Evolutionary conservation across 2,113 vertebrate species (phyloP).

Genomic region (Lipophrys pholis): DNA sequence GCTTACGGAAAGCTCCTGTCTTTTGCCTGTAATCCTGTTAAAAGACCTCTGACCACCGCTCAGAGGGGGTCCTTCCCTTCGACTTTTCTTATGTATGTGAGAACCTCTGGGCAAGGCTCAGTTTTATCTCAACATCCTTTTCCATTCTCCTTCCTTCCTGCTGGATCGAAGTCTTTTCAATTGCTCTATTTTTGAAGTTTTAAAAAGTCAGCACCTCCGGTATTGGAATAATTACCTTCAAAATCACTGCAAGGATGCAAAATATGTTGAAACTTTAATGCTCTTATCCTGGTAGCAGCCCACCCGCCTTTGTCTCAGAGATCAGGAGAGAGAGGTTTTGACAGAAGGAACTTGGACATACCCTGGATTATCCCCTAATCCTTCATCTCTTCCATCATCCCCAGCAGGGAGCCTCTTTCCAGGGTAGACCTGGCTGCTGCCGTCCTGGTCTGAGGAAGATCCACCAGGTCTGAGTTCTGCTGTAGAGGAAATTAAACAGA

Average conservation of each 20-base stretch:
- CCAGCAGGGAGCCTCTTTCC: constrained; percentile 9
- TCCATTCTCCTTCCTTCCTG: constrained; percentile 2
- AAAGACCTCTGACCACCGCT: constrained; percentile 61
- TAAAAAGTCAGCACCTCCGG: constrained; percentile 19
- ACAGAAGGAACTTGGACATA: constrained; percentile 59
- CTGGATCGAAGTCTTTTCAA: constrained; percentile 11
- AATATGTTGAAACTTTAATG: constrained; percentile 36
- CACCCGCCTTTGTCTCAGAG: constrained; percentile 33
- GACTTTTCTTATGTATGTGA: constrained; percentile 29
- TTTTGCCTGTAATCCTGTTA: constrained; percentile 64
- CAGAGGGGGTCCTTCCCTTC: constrained; percentile 39
- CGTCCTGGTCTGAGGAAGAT: neutral
- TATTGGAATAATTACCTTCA: constrained; percentile 16
- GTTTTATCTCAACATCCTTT: constrained; percentile 29
- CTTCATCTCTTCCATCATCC: constrained; percentile 54
- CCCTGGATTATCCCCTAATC: constrained; percentile 80
- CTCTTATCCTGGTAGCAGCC: constrained; percentile 60
- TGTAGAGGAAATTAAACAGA: constrained; percentile 30
- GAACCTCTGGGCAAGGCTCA: constrained; percentile 36
- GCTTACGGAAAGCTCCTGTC: constrained; percentile 35
- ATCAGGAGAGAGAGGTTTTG: constrained; percentile 29
- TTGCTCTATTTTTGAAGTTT: constrained; percentile 47
- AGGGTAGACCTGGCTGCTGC: constrained; percentile 15
- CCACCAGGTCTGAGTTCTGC: constrained; percentile 37
- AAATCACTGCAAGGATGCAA: constrained; percentile 6